phyloP scores from a whole-genome alignment of 2,888 invertebrate species.

The Pantelozetes paolii region DNA sequence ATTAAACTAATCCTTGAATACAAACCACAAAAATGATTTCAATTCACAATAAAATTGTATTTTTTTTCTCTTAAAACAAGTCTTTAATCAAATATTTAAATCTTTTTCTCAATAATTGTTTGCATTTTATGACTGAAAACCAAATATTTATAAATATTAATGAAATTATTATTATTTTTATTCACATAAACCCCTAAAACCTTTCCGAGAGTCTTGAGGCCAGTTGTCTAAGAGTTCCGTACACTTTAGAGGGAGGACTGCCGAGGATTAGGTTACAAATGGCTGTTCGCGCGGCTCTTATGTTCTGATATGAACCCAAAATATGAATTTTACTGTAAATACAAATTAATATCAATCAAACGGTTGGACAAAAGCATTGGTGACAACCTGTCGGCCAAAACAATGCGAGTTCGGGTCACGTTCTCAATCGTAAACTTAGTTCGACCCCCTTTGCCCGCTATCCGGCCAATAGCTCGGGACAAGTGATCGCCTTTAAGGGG shows the following conservation, averaged over 20 bases:
- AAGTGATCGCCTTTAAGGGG: constrained; percentile 91
- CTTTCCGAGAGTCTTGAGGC: constrained; percentile 77
- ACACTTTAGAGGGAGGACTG: constrained; percentile 95
- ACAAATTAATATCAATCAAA: neutral
- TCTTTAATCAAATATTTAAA: no score
- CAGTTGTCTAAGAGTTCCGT: constrained; percentile 83
- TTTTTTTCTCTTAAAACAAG: no score
- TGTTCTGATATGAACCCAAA: constrained; percentile 94
- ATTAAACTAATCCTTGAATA: no score
- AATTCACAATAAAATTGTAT: no score
- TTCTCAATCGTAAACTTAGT: constrained; percentile 99
- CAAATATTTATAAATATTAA: neutral
- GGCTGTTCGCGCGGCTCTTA: constrained; percentile 85
- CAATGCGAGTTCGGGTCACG: constrained; percentile 94
- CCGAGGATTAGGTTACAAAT: constrained; percentile 93
- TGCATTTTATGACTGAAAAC: neutral
- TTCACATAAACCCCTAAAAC: constrained; percentile 57
- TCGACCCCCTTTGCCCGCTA: constrained; percentile 94
- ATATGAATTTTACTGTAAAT: constrained; percentile 78
- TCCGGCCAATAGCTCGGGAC: constrained; percentile 89
- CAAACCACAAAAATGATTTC: no score
- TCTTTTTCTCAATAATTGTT: no score
- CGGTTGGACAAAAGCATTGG: neutral
- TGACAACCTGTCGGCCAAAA: constrained; percentile 72
- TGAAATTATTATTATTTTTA: neutral